Percentiles rank a stretch among this genome's conserved stretches.
phyloP scores from a whole-genome alignment of 2,797 vertebrate species.

The Pseudocheirus occidentalis region DNA sequence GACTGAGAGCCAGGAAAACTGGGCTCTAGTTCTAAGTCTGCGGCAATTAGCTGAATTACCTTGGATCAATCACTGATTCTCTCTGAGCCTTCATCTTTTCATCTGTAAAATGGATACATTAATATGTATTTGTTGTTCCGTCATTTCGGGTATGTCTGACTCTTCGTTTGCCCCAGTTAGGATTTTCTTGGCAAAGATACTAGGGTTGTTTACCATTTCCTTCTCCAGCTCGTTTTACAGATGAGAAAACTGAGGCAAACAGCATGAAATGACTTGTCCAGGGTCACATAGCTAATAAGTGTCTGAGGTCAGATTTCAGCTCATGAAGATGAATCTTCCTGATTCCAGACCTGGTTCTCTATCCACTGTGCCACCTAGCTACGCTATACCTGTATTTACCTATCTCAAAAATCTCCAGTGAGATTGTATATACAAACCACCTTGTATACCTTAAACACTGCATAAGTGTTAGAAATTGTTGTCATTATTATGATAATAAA shows the following conservation, averaged over 20 bases:
- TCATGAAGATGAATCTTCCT: background rate
- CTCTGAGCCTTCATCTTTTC: too few relatives aligned
- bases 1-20: too few relatives aligned
- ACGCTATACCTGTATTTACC: background rate
- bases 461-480: background rate
- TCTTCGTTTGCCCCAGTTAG: background rate
- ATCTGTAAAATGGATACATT: too few relatives aligned
- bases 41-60: too few relatives aligned
- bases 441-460: background rate
- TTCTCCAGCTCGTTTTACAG: background rate
- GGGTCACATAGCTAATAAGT: background rate
- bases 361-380: background rate
- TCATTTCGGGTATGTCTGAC: background rate
- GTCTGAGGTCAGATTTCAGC: background rate
- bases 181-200: background rate
- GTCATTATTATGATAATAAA: background rate
- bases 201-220: background rate
- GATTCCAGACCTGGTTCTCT: background rate
- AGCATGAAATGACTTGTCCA: background rate
- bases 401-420: background rate
- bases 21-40: too few relatives aligned
- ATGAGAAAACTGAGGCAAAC: background rate
- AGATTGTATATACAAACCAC: background rate
- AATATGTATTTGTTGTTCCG: too few relatives aligned
- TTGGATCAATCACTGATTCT: too few relatives aligned